Percentiles rank a stretch among this genome's conserved stretches.
Evolutionary conservation across 2,113 vertebrate genomes (phyloP).

Genomic region (Turnix velox): DNA sequence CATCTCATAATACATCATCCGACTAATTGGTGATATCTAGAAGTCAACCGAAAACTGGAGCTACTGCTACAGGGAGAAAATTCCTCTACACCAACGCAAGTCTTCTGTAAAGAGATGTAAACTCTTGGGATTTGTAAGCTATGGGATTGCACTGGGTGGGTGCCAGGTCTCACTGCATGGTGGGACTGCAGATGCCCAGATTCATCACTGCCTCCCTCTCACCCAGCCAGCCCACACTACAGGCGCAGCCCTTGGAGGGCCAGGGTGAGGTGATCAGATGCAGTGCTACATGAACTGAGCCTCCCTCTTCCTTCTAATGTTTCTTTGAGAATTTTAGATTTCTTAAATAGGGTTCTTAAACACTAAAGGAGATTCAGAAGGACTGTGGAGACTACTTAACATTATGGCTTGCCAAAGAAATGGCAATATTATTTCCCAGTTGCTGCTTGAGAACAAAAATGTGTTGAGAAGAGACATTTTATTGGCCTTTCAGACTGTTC

Average conservation of each 20-base stretch:
- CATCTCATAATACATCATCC: background rate
- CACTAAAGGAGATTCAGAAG: background rate
- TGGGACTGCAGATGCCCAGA: rapidly evolving
- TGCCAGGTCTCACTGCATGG: background rate
- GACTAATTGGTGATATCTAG: background rate
- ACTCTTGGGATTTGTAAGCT: background rate
- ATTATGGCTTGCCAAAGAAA: background rate
- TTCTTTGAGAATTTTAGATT: background rate
- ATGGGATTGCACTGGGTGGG: rapidly evolving
- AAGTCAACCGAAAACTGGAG: background rate
- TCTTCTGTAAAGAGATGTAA: background rate
- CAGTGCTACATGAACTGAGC: background rate
- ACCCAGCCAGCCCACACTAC: rapidly evolving
- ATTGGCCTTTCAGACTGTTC: background rate
- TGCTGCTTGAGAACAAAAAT: background rate
- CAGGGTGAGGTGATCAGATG: background rate
- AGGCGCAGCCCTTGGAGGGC: background rate
- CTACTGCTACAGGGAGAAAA: background rate
- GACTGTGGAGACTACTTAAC: background rate
- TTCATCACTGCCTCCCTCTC: background rate
- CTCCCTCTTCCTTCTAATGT: background rate
- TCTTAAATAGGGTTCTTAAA: background rate
- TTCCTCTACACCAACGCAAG: background rate
- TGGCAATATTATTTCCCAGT: background rate
- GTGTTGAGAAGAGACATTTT: background rate